A percentile compares a stretch with the other conserved stretches of the same genome.
phyloP scores from a whole-genome alignment of 92 coral and sea anemone genomes.

The Epizoanthus fatuus region DNA sequence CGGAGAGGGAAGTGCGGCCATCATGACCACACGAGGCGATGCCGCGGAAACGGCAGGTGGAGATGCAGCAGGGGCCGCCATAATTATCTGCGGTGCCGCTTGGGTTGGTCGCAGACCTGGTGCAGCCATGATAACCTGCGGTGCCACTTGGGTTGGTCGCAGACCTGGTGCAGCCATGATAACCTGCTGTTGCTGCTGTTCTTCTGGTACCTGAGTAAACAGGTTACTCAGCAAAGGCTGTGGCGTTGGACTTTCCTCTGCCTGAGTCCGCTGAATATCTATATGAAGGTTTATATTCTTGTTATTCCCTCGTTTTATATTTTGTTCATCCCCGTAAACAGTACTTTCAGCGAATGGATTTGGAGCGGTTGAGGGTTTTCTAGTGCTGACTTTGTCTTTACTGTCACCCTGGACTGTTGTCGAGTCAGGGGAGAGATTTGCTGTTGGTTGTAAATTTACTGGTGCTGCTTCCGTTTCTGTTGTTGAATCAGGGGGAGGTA shows the following conservation, averaged over 20 bases:
- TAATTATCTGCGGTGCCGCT: slow-evolving; percentile 11
- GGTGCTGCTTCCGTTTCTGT: slow-evolving; percentile 4
- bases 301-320: slow-evolving; percentile 18
- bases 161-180: slow-evolving; percentile 10
- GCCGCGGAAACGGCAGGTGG: slow-evolving; percentile 19
- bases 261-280: neutral
- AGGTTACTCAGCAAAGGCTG: slow-evolving; percentile 10
- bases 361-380: slow-evolving; percentile 39
- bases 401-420: neutral
- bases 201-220: neutral
- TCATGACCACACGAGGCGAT: slow-evolving; percentile 30
- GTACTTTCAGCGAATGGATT: neutral
- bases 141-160: slow-evolving; percentile 13
- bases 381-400: slow-evolving; percentile 4
- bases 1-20: slow-evolving; percentile 20
- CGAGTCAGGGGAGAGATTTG: neutral
- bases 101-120: slow-evolving; percentile 15
- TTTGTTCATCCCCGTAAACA: slow-evolving; percentile 4
- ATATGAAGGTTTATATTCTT: slow-evolving; percentile 36
- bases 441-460: neutral
- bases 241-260: neutral
- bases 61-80: slow-evolving; percentile 11
- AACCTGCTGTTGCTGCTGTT: slow-evolving; percentile 7
- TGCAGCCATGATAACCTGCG: slow-evolving; percentile 17
- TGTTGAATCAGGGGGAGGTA: slow-evolving; percentile 35